Conservation (phyloP, 1,140 invertebrate genomes). For the Zaprionus ornatus region DNA sequence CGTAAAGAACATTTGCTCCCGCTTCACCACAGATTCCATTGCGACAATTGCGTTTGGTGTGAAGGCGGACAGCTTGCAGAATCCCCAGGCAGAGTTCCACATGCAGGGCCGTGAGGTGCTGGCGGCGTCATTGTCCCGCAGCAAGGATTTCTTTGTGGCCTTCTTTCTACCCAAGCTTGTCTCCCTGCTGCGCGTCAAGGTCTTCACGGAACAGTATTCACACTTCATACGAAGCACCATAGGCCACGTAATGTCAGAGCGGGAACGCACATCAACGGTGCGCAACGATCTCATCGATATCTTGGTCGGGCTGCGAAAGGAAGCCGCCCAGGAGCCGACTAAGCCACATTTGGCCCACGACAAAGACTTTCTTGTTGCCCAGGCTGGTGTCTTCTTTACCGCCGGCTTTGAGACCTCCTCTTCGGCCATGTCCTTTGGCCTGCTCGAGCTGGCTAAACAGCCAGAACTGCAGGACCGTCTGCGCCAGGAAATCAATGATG, state of each 20-base stretch:
- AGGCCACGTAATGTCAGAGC: slow-evolving; percentile 72
- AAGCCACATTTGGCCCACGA: slow-evolving; percentile 69
- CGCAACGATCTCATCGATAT: slow-evolving; percentile 84
- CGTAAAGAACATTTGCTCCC: slow-evolving; percentile 84
- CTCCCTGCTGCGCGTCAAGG: slow-evolving; percentile 49
- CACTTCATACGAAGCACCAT: slow-evolving; percentile 77
- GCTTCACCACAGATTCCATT: slow-evolving; percentile 86
- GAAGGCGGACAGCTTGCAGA: slow-evolving; percentile 85
- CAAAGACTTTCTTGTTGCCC: slow-evolving; percentile 86
- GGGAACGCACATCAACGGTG: slow-evolving; percentile 58
- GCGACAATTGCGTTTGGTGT: slow-evolving; percentile 86
- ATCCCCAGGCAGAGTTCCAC: slow-evolving; percentile 84
- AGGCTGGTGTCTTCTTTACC: slow-evolving; percentile 88
- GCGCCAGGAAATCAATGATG: slow-evolving; percentile 86
- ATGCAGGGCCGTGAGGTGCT: slow-evolving; percentile 64
- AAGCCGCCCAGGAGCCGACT: slow-evolving; percentile 43
- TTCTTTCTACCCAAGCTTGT: slow-evolving; percentile 84
- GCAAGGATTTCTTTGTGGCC: slow-evolving; percentile 81
- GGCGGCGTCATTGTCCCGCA: neutral
- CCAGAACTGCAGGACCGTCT: slow-evolving; percentile 88
- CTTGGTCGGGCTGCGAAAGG: slow-evolving; percentile 81
- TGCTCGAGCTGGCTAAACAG: slow-evolving; percentile 88
- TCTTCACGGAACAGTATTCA: slow-evolving; percentile 53
- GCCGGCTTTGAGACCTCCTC: slow-evolving; percentile 92
- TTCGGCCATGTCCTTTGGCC: slow-evolving; percentile 87